Percentiles rank a stretch among this genome's conserved stretches.
phyloP scores from a whole-genome alignment of 2,888 invertebrate genomes.

The Brachypterus glaber region DNA sequence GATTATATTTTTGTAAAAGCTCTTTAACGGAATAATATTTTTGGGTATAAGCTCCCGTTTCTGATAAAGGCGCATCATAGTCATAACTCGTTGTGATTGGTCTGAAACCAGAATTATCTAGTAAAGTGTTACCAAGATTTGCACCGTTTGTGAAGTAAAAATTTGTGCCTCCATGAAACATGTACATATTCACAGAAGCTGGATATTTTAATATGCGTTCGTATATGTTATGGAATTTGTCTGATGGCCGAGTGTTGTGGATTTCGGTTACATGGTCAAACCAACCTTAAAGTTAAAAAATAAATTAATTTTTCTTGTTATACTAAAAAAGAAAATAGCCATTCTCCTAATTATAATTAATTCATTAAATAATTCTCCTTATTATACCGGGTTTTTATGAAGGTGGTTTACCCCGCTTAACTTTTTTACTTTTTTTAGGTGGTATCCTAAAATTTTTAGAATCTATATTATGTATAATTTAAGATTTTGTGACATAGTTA shows the following conservation, averaged over 20 bases:
- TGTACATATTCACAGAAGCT: conserved; percentile 70
- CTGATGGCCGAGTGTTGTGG: conserved; percentile 27
- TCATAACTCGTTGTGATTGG: conserved; percentile 43
- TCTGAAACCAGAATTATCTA: conserved; percentile 27
- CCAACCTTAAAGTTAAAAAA: too few species aligned
- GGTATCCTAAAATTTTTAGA: too few species aligned
- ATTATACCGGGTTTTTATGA: too few species aligned
- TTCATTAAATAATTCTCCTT: too few species aligned
- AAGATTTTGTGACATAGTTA: too few species aligned
- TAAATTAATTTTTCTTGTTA: too few species aligned
- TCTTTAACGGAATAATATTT: conserved; percentile 67
- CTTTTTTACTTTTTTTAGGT: too few species aligned
- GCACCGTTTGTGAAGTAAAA: conserved; percentile 53
- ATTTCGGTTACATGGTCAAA: conserved; percentile 49
- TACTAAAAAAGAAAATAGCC: too few species aligned
- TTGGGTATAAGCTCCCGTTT: conserved; percentile 79
- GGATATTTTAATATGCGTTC: conserved; percentile 29
- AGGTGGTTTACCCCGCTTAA: too few species aligned
- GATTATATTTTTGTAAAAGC: conserved; percentile 36
- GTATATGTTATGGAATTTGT: conserved; percentile 25
- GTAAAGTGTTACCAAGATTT: conserved; percentile 20
- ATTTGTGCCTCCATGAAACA: conserved; percentile 90
- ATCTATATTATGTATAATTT: too few species aligned
- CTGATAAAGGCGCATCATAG: conserved; percentile 78
- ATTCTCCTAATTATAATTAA: too few species aligned